A percentile compares a stretch with the other conserved stretches of the same genome.
Conservation (phyloP, 92 coral and sea anemone genomes). For the Siderastrea radians region DNA sequence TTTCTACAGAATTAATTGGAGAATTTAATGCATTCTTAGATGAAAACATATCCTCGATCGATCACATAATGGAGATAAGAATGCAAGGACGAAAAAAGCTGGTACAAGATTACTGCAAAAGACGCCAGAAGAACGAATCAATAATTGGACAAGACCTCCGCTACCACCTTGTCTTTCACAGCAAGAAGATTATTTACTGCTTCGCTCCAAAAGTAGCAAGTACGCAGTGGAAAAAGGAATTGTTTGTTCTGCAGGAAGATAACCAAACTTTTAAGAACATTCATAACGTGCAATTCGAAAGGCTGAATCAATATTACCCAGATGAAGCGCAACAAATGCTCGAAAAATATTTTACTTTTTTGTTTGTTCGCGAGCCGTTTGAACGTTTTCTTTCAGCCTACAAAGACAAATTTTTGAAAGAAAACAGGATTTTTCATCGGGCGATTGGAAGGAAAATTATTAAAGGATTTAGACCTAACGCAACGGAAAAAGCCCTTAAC, state of each 20-base stretch:
- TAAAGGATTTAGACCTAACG: constrained; percentile 8
- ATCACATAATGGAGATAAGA: not conserved
- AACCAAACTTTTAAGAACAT: not conserved
- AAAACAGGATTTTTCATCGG: constrained; percentile 7
- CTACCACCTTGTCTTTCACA: constrained; percentile 21
- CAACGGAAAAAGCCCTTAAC: constrained; percentile 4
- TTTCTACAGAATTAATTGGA: not conserved
- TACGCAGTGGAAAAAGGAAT: constrained; percentile 25
- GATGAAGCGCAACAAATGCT: not conserved
- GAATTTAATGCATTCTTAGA: not conserved
- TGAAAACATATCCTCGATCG: not conserved
- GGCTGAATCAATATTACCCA: not conserved
- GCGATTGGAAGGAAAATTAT: constrained; percentile 17
- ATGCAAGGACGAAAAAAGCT: not conserved
- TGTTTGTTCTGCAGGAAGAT: constrained; percentile 17
- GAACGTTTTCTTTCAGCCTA: constrained; percentile 52
- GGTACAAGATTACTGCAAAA: constrained; percentile 42
- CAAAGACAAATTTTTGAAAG: constrained; percentile 22
- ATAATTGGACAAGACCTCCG: constrained; percentile 32
- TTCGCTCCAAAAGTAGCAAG: constrained; percentile 49
- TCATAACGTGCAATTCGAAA: not conserved
- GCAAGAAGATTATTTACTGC: constrained; percentile 30
- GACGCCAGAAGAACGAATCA: constrained; percentile 7
- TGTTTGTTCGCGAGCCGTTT: constrained; percentile 41
- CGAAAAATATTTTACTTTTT: constrained; percentile 20